Conservation (phyloP, 2,888 invertebrate species). For the Hypolimnas misippus region DNA sequence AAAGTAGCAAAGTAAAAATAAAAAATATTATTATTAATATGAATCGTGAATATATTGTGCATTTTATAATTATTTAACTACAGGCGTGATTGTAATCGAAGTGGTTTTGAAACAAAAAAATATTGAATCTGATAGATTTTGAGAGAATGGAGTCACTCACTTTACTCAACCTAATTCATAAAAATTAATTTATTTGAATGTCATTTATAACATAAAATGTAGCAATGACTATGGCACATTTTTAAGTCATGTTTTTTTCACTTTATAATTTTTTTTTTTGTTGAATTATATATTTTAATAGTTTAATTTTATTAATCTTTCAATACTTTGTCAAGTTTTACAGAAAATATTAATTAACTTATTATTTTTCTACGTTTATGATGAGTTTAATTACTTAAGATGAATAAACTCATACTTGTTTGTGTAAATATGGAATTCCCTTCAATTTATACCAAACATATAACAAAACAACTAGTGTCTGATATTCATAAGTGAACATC, state of each 20-base stretch:
- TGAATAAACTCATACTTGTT: not conserved
- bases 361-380: not conserved
- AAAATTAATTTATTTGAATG: not conserved
- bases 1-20: not conserved
- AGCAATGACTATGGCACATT: conserved; percentile 12
- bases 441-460: conserved; percentile 52
- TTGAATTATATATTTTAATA: not conserved
- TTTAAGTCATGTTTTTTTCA: not conserved
- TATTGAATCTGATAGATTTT: too few species aligned
- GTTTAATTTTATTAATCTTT: too few species aligned
- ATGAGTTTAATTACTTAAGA: not conserved
- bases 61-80: not conserved
- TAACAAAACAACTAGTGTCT: conserved; percentile 20
- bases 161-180: too few species aligned
- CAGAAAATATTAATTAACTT: not conserved
- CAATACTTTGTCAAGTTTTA: too few species aligned
- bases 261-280: not conserved
- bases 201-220: not conserved
- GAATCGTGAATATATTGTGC: not conserved
- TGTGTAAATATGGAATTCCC: conserved; percentile 62
- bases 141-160: too few species aligned
- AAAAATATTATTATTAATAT: not conserved
- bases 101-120: too few species aligned
- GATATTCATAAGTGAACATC: conserved; percentile 55
- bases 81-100: not conserved